Evolutionary conservation across 2,888 invertebrate genomes (phyloP).

Genomic region (Pristionchus maxplancki): DNA sequence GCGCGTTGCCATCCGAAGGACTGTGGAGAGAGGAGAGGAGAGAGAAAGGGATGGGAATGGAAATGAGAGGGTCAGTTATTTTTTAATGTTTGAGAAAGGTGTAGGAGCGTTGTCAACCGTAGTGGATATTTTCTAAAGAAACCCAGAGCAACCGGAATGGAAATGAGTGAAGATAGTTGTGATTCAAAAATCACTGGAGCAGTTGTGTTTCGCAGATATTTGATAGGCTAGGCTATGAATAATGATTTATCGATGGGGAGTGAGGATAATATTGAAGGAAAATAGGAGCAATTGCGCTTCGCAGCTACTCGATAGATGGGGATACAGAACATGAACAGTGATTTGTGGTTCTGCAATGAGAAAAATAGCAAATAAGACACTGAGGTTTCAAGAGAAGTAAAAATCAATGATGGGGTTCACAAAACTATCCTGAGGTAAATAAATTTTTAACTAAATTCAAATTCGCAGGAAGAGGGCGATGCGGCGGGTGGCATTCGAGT

Average conservation of each 20-base stretch:
- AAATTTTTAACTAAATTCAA: not conserved
- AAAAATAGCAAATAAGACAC: too few relatives aligned
- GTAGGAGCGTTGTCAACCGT: too few relatives aligned
- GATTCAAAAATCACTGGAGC: not conserved
- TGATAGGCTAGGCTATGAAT: not conserved
- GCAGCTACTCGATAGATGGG: too few relatives aligned
- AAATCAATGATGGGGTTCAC: too few relatives aligned
- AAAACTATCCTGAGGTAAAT: too few relatives aligned
- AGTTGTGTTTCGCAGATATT: not conserved
- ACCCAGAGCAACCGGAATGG: too few relatives aligned
- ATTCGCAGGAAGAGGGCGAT: conserved; percentile 15
- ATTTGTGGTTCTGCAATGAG: too few relatives aligned
- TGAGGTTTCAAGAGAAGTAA: too few relatives aligned
- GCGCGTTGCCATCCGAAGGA: conserved; percentile 34
- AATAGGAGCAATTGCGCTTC: too few relatives aligned
- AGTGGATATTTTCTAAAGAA: too few relatives aligned
- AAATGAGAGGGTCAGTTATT: conserved; percentile 20
- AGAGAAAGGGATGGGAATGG: not conserved
- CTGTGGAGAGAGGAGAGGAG: not conserved
- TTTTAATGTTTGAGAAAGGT: not conserved
- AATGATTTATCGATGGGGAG: not conserved
- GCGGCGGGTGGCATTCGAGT: not conserved
- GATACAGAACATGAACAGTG: too few relatives aligned
- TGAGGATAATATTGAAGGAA: not conserved
- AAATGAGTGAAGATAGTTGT: not conserved